These are phyloP conservation scores for Hypselothyrea guttata DNA, from an alignment of 2,888 invertebrate genomes.

Conservation along the genomic window DNA sequence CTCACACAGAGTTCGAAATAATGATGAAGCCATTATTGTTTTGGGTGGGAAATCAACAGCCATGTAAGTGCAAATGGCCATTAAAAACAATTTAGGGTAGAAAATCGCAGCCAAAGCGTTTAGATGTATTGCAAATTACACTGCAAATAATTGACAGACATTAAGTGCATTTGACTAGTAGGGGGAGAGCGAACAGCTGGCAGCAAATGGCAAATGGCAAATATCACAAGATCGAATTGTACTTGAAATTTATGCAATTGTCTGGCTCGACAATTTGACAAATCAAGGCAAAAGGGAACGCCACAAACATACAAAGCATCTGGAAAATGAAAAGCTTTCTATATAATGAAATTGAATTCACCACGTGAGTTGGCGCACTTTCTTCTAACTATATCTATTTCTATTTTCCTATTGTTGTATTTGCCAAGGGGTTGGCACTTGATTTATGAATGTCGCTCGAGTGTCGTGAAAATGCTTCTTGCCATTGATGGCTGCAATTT, in stretches of 20 bases:
- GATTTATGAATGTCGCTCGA: conserved; percentile 65
- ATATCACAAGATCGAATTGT: conserved; percentile 26
- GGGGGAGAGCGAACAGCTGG: conserved; percentile 34
- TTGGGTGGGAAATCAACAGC: conserved; percentile 34
- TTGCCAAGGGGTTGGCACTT: conserved; percentile 53
- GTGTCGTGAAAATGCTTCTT: conserved; percentile 59
- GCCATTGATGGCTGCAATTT: conserved; percentile 62
- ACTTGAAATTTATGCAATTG: conserved; percentile 45
- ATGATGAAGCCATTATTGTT: conserved; percentile 67
- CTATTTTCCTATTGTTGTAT: background rate
- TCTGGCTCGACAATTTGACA: conserved; percentile 43
- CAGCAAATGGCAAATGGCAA: conserved; percentile 17
- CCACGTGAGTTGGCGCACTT: conserved; percentile 31
- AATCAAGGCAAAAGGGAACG: conserved; percentile 38
- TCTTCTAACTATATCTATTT: conserved; percentile 8
- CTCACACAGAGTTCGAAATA: conserved; percentile 9
- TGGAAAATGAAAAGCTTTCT: conserved; percentile 61
- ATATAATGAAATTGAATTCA: conserved; percentile 69
- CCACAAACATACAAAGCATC: conserved; percentile 22
- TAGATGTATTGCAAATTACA: conserved; percentile 75
- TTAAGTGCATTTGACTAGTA: conserved; percentile 47
- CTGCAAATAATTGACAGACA: conserved; percentile 76
- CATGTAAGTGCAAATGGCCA: conserved; percentile 74
- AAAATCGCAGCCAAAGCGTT: conserved; percentile 50
- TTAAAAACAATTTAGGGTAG: conserved; percentile 73